Base-by-base conservation (phyloP, 2,797 vertebrate species). In the Pseudochromis fuscus region DNA sequence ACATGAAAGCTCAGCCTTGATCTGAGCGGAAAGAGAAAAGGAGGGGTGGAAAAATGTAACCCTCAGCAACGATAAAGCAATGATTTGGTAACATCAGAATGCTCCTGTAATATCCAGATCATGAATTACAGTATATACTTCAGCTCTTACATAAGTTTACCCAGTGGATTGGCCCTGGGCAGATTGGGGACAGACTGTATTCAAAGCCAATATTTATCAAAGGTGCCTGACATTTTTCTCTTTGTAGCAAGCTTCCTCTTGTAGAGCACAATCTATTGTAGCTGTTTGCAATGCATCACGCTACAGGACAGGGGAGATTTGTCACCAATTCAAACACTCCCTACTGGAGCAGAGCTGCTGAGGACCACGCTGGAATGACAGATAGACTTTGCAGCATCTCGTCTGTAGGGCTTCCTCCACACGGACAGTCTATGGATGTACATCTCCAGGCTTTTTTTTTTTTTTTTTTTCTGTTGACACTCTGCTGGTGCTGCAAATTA, bases 401-500 rank as follows among this genome's bases (percentile, higher is more conserved):
- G 74, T 81, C 84, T 83, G 85, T 73, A 31, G 84, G 84, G 81
- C 77, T 83, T 76, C 80, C 73, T 88, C 70, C 55, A 77, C 75
- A 42, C 4, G 77, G 82, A 81, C 77, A 55, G 75, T 74, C 49
- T 57, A 46, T 81, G 75, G 60, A 83, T 82, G 74, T 76, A 84
- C 82, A 79, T 90, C 79, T 87, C 58, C 65, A 40, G 77, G 79
- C 81, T 12, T 51, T 80, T 83, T 68, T 12, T 38, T 12, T 51
- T 80, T 83, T 68, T 12, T 38, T 42, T 49, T 67, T 75, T 42
- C 73, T 89, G 83, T 91, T 89, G 88, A 87, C 88, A 73, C 81
- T 90, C 87, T 87, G 84, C 83, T 88, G 83, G 87, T 86, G 87
- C 89, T 79, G 82, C 89, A 91, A 89, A 92, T 91, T 89, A 91